Conservation (phyloP, 2,888 invertebrate species). For the Platycheirus albimanus region DNA sequence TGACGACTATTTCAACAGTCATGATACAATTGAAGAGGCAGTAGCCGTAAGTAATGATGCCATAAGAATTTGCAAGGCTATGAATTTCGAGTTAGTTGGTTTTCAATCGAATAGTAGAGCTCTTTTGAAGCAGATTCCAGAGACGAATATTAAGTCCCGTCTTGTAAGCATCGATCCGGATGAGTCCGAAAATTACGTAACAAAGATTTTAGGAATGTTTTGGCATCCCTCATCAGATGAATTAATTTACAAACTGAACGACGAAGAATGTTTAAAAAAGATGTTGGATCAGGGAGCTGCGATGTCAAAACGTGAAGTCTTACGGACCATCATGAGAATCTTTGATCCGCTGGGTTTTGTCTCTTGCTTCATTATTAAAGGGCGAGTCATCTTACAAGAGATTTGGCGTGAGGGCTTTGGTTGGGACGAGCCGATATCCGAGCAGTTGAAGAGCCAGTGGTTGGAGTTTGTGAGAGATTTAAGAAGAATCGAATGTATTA, state of each 20-base stretch:
- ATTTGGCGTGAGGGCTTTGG: constrained; percentile 34
- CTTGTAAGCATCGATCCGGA: constrained; percentile 16
- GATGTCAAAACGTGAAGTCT: constrained; percentile 13
- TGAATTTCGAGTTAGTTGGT: constrained; percentile 26
- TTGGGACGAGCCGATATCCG: constrained; percentile 26
- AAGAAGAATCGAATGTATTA: neutral
- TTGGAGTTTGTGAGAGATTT: neutral
- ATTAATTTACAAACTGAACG: neutral
- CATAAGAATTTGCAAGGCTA: too few relatives aligned
- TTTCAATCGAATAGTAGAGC: constrained; percentile 19
- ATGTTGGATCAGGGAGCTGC: neutral
- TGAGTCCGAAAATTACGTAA: too few relatives aligned
- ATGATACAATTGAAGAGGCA: neutral
- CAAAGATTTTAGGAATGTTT: constrained; percentile 25
- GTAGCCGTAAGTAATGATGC: constrained; percentile 1
- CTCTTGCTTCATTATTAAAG: constrained; percentile 22
- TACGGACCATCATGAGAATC: constrained; percentile 20
- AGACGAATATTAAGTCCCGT: neutral
- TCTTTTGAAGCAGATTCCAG: neutral
- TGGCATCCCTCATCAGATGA: constrained; percentile 16
- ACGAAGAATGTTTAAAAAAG: neutral
- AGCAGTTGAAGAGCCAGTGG: neutral
- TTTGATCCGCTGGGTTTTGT: constrained; percentile 32
- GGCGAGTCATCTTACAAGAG: constrained; percentile 31
- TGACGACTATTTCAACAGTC: constrained; percentile 52